A percentile compares a stretch with the other conserved stretches of the same genome.
These are phyloP conservation scores for Nixonia krombeini DNA, from an alignment of 1,140 invertebrate genomes.

Conservation along the genomic window DNA sequence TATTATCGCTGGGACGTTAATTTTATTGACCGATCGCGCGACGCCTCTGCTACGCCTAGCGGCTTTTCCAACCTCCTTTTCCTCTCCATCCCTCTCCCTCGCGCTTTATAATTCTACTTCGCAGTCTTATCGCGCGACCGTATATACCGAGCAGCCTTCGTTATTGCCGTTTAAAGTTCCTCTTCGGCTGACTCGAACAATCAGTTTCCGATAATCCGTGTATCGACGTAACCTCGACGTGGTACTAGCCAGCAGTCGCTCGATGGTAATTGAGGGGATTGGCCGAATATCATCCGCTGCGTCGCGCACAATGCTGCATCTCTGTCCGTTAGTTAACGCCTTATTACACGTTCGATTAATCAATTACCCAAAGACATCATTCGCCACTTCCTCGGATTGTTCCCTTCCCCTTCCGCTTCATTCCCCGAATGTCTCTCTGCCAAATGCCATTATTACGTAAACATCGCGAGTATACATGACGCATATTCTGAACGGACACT, in stretches of 20 bases:
- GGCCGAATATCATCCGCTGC: constrained; percentile 1
- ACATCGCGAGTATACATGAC: no score
- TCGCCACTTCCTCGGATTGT: no score
- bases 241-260: constrained; percentile 1
- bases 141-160: constrained; percentile 14
- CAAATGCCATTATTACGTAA: no score
- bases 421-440: no score
- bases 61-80: constrained; percentile 2
- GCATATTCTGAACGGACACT: no score
- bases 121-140: constrained; percentile 29
- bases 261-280: constrained; percentile 22
- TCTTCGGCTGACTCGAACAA: constrained; percentile 38
- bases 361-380: no score
- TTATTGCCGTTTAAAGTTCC: constrained; percentile 37
- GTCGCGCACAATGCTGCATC: no score
- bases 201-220: constrained; percentile 46
- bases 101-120: constrained; percentile 15
- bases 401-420: no score
- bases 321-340: no score
- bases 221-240: constrained; percentile 21
- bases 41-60: constrained; percentile 19
- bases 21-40: constrained; percentile 28
- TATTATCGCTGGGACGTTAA: constrained; percentile 28
- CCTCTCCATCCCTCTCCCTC: constrained; percentile 6
- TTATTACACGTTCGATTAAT: no score